Conservation (phyloP, 2,113 vertebrate species). For the Calypte anna region DNA sequence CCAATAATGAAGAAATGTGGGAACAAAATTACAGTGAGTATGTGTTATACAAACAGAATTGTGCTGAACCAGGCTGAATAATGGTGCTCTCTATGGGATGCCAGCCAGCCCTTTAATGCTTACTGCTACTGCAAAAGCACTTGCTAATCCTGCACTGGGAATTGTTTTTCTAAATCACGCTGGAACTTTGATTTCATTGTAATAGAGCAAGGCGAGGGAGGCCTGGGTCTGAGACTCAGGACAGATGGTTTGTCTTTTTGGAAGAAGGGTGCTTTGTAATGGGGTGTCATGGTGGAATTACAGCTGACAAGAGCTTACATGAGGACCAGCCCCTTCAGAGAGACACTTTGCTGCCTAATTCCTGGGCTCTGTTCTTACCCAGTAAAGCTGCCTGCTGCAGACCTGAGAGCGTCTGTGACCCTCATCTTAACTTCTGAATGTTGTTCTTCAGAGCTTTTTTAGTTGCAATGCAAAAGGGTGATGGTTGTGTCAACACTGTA, state of each 20-base stretch:
- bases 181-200: constrained; percentile 51
- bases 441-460: background rate
- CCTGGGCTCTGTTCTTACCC: background rate
- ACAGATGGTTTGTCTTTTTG: background rate
- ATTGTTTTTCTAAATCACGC: constrained; percentile 63
- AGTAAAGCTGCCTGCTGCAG: background rate
- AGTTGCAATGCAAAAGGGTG: background rate
- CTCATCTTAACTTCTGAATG: background rate
- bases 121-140: background rate
- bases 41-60: constrained; percentile 17
- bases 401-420: background rate
- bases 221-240: background rate
- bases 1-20: constrained; percentile 41
- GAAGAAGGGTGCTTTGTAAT: constrained; percentile 29
- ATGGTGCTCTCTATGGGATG: constrained; percentile 21
- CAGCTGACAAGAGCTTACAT: background rate
- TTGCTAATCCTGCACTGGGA: constrained; percentile 46
- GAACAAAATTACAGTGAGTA: constrained; percentile 33
- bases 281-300: constrained; percentile 4
- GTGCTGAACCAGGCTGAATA: constrained; percentile 45
- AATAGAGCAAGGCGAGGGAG: background rate
- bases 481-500: background rate
- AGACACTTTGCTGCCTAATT: background rate
- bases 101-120: constrained; percentile 10
- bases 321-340: background rate